Conservation (phyloP, 2,797 vertebrate species). For the Channa striata region DNA sequence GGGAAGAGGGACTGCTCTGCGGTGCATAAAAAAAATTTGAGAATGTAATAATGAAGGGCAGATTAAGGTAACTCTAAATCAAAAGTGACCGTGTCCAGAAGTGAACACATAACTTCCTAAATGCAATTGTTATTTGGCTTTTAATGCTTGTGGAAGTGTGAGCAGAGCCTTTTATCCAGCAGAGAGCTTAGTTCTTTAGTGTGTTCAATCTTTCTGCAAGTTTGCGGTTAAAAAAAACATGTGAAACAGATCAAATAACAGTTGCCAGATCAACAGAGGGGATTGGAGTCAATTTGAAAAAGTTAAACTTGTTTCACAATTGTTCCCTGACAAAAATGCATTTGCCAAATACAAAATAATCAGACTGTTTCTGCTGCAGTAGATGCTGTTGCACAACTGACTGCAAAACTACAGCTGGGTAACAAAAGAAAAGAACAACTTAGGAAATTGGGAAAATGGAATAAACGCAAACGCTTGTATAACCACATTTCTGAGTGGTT, state of each 20-base stretch:
- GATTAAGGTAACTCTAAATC: constrained; percentile 4
- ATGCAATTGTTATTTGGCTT: not conserved
- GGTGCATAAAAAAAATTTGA: constrained; percentile 41
- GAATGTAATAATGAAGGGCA: constrained; percentile 37
- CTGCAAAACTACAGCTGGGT: not conserved
- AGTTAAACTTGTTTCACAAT: not conserved
- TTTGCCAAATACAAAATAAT: not conserved
- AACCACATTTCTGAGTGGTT: not conserved
- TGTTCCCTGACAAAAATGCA: not conserved
- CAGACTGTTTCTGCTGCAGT: not conserved
- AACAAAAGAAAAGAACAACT: too few species aligned
- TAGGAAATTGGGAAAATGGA: not conserved
- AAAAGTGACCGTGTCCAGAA: constrained; percentile 5
- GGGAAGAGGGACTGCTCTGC: constrained; percentile 39
- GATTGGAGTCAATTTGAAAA: not conserved
- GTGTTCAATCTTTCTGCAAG: not conserved
- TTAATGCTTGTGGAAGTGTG: not conserved
- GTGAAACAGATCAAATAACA: not conserved
- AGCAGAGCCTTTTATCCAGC: not conserved
- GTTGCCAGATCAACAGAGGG: not conserved
- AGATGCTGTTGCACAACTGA: not conserved
- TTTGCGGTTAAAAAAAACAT: not conserved
- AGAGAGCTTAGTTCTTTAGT: not conserved
- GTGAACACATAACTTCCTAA: not conserved
- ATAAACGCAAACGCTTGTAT: not conserved